Base-by-base conservation (phyloP, 2,113 vertebrate species). In the Telmatochromis sp. region DNA sequence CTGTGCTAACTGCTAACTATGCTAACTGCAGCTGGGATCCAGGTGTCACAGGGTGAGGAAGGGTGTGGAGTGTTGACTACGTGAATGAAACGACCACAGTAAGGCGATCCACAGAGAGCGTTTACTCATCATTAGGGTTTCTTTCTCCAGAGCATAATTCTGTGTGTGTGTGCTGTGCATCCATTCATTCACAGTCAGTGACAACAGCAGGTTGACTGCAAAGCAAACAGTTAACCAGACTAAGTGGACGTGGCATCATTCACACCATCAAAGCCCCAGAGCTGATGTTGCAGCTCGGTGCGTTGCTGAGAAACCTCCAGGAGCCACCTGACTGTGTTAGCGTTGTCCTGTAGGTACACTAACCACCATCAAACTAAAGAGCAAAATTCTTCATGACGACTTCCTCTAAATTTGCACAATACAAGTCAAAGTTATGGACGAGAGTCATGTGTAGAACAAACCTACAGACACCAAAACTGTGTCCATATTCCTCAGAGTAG, bases 61-160 rank as follows among this genome's bases (percentile, higher is more conserved):
- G 42, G 23, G 21, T 7, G 5, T 73, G 5, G 21, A 45, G 3
- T 26, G 37, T 23, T 15, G 0, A 73, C 0, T 45, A 17, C 8
- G 7, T 11, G 21, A 75, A 2, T 26, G 21, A 68, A 40, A 6
- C 13, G 14, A 47, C 23, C 13, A 23, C 7, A 71, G 15, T 23
- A 42, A 42, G 65, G 65, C 5, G 12, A 23, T 3, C 40, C 21
- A 28, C 40, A 28, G 37, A 73, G 5, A 21, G 31, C 13, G 0
- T 71, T 71, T 42, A 71, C 65, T 71, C 37, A 26, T 6, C 13
- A 26, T 7, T 14, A 73, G 21, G 37, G 5, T 14, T 71, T 42
- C n/a, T 71, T 9, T 71, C 65, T 4, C 37, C n/a, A 23, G 23
- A 23, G 23, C 23, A 23, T 23, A 23, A 23, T 3, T 23, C 13